Base-by-base conservation (phyloP, 2,113 vertebrate species). In the Pardalotus punctatus region DNA sequence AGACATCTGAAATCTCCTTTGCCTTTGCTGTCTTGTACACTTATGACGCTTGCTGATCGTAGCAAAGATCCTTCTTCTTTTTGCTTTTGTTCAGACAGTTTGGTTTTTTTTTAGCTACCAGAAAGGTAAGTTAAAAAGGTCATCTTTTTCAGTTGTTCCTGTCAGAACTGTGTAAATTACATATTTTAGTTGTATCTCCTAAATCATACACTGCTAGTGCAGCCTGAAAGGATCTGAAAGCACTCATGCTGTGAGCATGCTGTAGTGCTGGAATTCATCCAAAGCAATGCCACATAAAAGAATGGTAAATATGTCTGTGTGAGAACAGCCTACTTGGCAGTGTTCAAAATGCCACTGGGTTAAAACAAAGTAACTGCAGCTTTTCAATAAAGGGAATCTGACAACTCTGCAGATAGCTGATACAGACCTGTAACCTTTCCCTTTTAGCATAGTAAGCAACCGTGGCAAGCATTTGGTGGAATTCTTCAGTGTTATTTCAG, bases 261-360 rank as follows among this genome's bases (percentile, higher is more conserved):
- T 90, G 79, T 73, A 92, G 56, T 61, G 51, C 92, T 96, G 94
- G 93, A 94, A 86, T 78, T 86, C 86, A 73, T 96, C 92, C 96
- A 96, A 86, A 93, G 81, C 62, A 93, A 35, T 93, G 90, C 79
- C 85, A 90, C 92, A 71, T 92, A 86, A 96, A 96, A 94, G 96
- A 92, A 90, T 92, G 72, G 93, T 94, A 95, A 96, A 94, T 96
- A 96, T 74, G 94, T 86, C 82, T 88, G 85, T 95, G 81, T 91
- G 82, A 96, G 94, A 95, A 78, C 82, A 96, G 90, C 90, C 93
- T 95, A 80, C 94, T 94, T 96, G 92, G 92, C 96, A 96, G 15
- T 71, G 88, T 92, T 93, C 48, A 94, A 83, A 96, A 92, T 73
- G 82, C 93, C 93, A 90, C 71, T 78, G 88, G 76, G 88, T 96